A percentile compares a stretch with the other conserved stretches of the same genome.
Evolutionary conservation across 2,113 vertebrate species (phyloP).

Genomic region (Cyprinus carpio): DNA sequence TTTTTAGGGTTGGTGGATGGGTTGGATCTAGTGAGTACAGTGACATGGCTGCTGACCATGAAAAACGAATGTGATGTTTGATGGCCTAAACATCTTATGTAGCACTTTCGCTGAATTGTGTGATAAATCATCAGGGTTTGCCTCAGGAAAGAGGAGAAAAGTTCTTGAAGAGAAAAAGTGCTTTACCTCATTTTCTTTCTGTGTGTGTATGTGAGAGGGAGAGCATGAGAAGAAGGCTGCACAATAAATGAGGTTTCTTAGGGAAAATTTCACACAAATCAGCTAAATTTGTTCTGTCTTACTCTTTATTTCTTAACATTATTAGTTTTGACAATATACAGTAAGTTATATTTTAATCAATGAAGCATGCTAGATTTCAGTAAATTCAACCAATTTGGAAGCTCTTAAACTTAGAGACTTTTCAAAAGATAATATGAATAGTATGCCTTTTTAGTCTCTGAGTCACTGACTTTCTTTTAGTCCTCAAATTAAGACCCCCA

Average conservation of each 20-base stretch:
- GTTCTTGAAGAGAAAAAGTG: not conserved
- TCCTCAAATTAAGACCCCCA: not conserved
- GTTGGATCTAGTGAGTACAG: conserved; percentile 1
- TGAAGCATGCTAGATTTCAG: not conserved
- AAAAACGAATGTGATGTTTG: conserved; percentile 60
- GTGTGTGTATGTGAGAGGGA: not conserved
- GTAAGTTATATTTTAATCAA: not conserved
- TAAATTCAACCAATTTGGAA: not conserved
- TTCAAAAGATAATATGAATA: not conserved
- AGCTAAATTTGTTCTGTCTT: not conserved
- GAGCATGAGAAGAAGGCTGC: not conserved
- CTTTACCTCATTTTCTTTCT: not conserved
- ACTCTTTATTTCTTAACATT: not conserved
- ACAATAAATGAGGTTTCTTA: not conserved
- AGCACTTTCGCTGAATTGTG: conserved; percentile 58
- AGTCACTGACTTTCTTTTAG: not conserved
- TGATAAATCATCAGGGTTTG: conserved; percentile 58
- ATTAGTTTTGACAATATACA: not conserved
- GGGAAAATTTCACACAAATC: not conserved
- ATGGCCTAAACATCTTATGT: conserved; percentile 57
- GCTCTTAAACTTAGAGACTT: not conserved
- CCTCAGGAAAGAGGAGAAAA: conserved; percentile 10
- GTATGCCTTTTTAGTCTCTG: not conserved
- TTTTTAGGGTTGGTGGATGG: not conserved
- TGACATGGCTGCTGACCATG: conserved; percentile 46